A percentile compares a stretch with the other conserved stretches of the same genome.
Conservation (phyloP, 2,797 vertebrate species). For the Oreochromis grahami region DNA sequence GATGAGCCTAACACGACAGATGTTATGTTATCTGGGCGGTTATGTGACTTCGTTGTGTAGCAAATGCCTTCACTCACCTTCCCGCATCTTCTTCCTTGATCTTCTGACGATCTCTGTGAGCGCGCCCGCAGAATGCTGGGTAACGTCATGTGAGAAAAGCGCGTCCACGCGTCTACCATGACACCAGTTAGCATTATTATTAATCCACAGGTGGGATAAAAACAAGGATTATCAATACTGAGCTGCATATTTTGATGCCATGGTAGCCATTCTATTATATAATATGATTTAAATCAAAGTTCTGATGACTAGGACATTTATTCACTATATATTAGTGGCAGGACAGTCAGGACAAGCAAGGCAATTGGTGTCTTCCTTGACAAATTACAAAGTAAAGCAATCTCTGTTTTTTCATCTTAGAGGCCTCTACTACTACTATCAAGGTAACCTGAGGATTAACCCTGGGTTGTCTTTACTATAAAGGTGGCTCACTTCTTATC, state of each 20-base stretch:
- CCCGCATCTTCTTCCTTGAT: conserved; percentile 34
- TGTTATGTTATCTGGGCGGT: accelerated
- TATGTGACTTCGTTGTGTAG: accelerated
- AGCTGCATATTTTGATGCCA: background rate
- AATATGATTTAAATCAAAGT: background rate
- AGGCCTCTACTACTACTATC: background rate
- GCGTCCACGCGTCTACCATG: background rate
- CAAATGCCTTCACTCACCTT: conserved; percentile 18
- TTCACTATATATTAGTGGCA: background rate
- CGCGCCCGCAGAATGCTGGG: conserved; percentile 36
- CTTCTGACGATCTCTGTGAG: background rate
- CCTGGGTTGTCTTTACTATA: accelerated
- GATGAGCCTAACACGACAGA: background rate
- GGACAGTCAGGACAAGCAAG: background rate
- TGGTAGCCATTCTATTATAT: background rate
- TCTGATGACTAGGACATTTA: background rate
- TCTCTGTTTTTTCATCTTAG: background rate
- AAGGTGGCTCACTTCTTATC: background rate
- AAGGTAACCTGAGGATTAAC: background rate
- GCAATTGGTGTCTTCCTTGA: accelerated
- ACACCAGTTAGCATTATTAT: background rate
- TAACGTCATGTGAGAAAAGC: conserved; percentile 28
- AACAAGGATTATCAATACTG: background rate
- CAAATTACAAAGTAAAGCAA: background rate
- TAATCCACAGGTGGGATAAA: background rate